Evolutionary conservation across 2,888 invertebrate species (phyloP).

Genomic region (Netelia fuscicornis): DNA sequence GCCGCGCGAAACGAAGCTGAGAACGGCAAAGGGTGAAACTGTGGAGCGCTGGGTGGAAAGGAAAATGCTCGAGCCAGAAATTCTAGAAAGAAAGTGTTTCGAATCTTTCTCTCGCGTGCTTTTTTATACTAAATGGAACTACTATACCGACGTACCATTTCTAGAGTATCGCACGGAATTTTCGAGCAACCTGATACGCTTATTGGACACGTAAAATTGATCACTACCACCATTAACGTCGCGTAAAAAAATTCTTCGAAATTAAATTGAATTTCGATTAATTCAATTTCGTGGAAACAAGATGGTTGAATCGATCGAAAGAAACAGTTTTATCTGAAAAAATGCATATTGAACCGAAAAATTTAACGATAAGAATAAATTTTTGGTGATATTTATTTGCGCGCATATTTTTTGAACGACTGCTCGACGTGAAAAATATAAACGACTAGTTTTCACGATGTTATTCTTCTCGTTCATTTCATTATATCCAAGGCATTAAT

Average conservation of each 20-base stretch:
- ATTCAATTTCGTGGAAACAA: neutral
- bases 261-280: neutral
- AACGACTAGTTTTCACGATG: neutral
- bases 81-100: constrained; percentile 29
- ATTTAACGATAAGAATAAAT: too few species aligned
- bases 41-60: constrained; percentile 22
- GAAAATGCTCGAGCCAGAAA: constrained; percentile 33
- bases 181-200: constrained; percentile 11
- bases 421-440: neutral
- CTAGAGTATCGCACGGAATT: constrained; percentile 18
- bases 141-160: constrained; percentile 40
- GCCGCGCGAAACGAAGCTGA: constrained; percentile 50
- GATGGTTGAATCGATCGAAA: neutral
- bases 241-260: neutral
- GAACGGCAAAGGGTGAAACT: constrained; percentile 33
- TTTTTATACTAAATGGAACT: neutral
- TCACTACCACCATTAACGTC: neutral
- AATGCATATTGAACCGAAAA: neutral
- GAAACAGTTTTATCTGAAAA: neutral
- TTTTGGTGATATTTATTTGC: too few species aligned
- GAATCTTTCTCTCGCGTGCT: constrained; percentile 7
- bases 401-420: neutral
- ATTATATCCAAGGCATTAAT: neutral
- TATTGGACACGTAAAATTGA: neutral
- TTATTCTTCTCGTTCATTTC: neutral